Percentiles rank a stretch among this genome's conserved stretches.
Conservation (phyloP, 2,797 vertebrate genomes). For the Prunella strophiata region DNA sequence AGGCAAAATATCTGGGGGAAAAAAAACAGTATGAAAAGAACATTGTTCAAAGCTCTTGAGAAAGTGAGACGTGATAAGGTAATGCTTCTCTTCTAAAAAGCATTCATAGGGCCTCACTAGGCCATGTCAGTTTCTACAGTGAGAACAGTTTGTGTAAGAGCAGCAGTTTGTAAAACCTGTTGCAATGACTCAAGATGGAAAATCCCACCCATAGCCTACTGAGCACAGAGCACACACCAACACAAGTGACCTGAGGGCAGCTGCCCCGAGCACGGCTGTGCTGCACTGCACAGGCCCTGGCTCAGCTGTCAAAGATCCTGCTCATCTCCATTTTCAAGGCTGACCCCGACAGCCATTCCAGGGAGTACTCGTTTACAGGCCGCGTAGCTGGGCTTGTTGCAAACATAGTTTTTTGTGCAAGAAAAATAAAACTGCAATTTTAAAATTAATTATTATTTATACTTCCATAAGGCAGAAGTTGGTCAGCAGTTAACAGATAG, state of each 20-base stretch:
- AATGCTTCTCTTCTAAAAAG: background rate
- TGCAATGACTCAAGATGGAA: background rate
- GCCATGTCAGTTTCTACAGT: background rate
- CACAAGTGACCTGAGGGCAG: background rate
- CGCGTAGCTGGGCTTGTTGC: background rate
- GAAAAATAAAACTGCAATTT: background rate
- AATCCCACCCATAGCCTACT: background rate
- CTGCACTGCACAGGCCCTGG: background rate
- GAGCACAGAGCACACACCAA: slow-evolving; percentile 24
- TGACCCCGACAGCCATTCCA: background rate
- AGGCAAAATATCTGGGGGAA: background rate
- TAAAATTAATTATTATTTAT: background rate
- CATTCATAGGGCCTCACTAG: background rate
- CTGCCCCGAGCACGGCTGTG: accelerated
- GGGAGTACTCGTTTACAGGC: background rate
- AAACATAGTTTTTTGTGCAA: background rate
- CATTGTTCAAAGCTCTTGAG: background rate
- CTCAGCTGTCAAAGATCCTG: background rate
- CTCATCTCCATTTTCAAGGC: background rate
- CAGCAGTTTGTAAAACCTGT: background rate
- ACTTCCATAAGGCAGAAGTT: background rate
- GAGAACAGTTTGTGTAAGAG: background rate
- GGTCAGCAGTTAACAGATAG: background rate
- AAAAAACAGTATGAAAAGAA: background rate
- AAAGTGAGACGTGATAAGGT: background rate